phyloP scores from a whole-genome alignment of 2,888 invertebrate species.

The Brachyopa scutellaris region DNA sequence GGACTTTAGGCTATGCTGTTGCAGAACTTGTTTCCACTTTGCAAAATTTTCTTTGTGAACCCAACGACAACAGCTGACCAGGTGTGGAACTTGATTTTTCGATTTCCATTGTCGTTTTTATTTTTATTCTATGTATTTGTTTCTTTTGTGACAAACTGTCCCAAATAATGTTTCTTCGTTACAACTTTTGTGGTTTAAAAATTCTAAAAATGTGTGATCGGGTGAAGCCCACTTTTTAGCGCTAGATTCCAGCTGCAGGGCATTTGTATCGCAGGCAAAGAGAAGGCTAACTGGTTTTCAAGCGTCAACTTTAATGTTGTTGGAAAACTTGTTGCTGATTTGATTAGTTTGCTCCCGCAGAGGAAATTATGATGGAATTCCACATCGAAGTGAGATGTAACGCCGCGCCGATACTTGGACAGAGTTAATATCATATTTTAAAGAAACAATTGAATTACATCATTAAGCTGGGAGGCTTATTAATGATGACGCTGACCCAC shows the following conservation, averaged over 20 bases:
- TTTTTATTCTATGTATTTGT: not conserved
- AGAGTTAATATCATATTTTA: not conserved
- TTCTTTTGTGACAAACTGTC: conserved; percentile 29
- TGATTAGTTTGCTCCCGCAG: not conserved
- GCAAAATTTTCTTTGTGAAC: conserved; percentile 13
- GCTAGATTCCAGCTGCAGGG: too few relatives aligned
- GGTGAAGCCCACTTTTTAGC: too few relatives aligned
- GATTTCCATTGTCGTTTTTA: conserved; percentile 24
- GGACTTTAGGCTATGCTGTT: conserved; percentile 22
- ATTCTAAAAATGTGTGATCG: too few relatives aligned
- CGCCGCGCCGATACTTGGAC: not conserved
- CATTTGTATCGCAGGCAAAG: too few relatives aligned
- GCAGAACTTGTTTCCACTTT: conserved; percentile 6
- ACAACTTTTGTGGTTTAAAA: not conserved
- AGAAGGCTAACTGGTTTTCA: conserved; percentile 7
- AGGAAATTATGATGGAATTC: not conserved
- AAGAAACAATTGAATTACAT: conserved; percentile 6
- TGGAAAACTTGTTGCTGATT: conserved; percentile 14
- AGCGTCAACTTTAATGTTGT: conserved; percentile 1
- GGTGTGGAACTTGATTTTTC: conserved; percentile 56
- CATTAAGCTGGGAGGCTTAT: not conserved
- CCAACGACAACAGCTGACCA: conserved; percentile 17
- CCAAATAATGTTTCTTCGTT: conserved; percentile 1
- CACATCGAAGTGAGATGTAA: conserved; percentile 3
- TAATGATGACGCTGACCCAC: not conserved